Base-by-base conservation (phyloP, 2,888 invertebrate genomes). In the Amiota mariae region DNA sequence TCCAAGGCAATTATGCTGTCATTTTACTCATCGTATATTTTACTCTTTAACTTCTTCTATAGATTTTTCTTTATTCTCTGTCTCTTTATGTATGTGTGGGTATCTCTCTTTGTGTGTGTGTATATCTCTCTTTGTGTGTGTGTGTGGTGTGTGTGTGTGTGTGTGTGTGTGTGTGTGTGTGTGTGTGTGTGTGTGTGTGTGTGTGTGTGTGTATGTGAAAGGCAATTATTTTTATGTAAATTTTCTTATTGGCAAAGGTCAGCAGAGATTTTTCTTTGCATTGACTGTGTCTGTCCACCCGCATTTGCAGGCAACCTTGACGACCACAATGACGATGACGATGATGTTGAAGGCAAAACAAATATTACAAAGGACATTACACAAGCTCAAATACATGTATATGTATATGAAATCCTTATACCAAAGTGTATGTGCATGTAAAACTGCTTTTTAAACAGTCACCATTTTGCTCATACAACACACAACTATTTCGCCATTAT, bases 151-250 rank as follows among this genome's bases (percentile, higher is more conserved):
- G 56, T 49, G 47, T 18, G 11, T 8, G n/a, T 46, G 46, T 13
- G 15, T 72, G 57, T 77, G 68, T 51, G 20, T n/a, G n/a, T 46
- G 47, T n/a, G 15, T 72, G 59, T 77, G 70, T 54, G 20, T 24
- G 63, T 79, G 79, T 61, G 76, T 76, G 20, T 85, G 86, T 83
- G 79, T 18, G 11, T 8, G n/a, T 46, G 47, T n/a, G 15, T 72
- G 59, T 77, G 70, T 54, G 20, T 24, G 63, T 79, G 79, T 61
- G 76, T 76, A 12, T 85, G 86, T 83, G 79, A 82, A 83, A 75
- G 77, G 73, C 86, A 86, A 85, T 83, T 84, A 86, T 77, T 73
- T 70, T 72, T 80, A 77, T 78, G 82, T 73, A 83, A 79, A 82
- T 83, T 61, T 56, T 20, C 47, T 61, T 51, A 59, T 59, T 49